Percentiles rank a stretch among this genome's conserved stretches.
These are phyloP conservation scores for Mesitornis unicolor DNA, from an alignment of 2,113 vertebrate genomes.

Conservation along the genomic window DNA sequence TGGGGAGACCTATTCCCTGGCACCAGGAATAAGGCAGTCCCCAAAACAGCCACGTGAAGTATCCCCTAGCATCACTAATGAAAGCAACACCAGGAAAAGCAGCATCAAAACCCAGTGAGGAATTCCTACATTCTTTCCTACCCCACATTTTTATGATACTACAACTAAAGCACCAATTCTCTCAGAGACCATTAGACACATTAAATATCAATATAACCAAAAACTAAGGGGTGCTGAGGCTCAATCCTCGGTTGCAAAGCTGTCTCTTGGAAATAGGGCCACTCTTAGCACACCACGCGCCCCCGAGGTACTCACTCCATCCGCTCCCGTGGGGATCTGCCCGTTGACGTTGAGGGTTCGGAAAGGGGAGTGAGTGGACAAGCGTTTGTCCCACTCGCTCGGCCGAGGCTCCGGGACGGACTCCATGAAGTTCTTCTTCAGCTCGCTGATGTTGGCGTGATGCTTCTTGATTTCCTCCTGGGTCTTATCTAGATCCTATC, in stretches of 20 bases:
- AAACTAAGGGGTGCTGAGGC: background rate
- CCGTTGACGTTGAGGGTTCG: slow-evolving; percentile 89
- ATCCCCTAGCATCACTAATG: background rate
- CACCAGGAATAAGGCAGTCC: background rate
- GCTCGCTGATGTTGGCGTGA: slow-evolving; percentile 94
- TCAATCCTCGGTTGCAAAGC: background rate
- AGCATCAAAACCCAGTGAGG: background rate
- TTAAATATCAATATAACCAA: fast-evolving
- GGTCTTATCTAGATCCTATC: slow-evolving; percentile 92
- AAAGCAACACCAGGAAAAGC: background rate
- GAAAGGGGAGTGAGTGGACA: slow-evolving; percentile 93
- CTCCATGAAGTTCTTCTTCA: slow-evolving; percentile 99
- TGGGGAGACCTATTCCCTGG: background rate
- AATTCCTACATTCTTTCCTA: background rate
- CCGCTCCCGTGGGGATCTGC: slow-evolving; percentile 83
- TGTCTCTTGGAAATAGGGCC: background rate
- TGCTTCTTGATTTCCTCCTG: slow-evolving; percentile 96
- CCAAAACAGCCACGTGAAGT: background rate
- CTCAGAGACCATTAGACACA: fast-evolving
- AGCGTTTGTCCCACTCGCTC: slow-evolving; percentile 97
- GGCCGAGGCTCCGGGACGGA: slow-evolving; percentile 88
- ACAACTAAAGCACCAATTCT: fast-evolving
- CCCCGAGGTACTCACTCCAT: slow-evolving; percentile 82
- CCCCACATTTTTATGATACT: fast-evolving
- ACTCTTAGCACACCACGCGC: fast-evolving